Conservation (phyloP, 2,888 invertebrate genomes). For the Orthonevra nobilis region DNA sequence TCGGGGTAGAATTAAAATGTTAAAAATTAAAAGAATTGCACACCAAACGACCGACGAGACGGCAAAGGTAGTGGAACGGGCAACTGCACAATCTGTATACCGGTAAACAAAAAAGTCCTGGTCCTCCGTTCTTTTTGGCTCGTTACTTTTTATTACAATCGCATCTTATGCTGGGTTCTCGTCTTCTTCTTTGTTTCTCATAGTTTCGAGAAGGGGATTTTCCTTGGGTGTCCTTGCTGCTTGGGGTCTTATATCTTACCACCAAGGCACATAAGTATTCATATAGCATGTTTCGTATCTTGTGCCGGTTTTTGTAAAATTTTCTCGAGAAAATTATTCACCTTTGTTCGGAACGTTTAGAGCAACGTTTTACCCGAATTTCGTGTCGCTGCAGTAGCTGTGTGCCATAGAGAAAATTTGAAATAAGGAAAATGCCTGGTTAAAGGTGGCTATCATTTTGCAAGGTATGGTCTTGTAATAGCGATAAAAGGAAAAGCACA, state of each 20-base stretch:
- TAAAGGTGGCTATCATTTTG: conserved; percentile 64
- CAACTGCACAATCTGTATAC: background rate
- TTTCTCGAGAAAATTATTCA: conserved; percentile 52
- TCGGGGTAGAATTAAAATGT: conserved; percentile 55
- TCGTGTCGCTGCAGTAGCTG: conserved; percentile 39
- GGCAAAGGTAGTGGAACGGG: background rate
- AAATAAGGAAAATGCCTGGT: conserved; percentile 59
- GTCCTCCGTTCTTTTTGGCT: conserved; percentile 41
- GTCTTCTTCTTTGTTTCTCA: conserved; percentile 30
- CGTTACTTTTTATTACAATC: conserved; percentile 64
- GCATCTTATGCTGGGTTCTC: conserved; percentile 46
- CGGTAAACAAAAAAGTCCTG: conserved; percentile 10
- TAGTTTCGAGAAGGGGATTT: conserved; percentile 39
- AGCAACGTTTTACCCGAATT: conserved; percentile 20
- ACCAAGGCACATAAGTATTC: conserved; percentile 18
- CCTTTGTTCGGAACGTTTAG: conserved; percentile 56
- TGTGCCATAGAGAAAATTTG: conserved; percentile 39
- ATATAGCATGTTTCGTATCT: conserved; percentile 11
- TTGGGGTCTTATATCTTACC: conserved; percentile 33
- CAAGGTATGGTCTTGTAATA: conserved; percentile 56
- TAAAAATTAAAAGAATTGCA: conserved; percentile 68
- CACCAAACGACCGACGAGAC: conserved; percentile 16
- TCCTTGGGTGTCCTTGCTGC: conserved; percentile 46
- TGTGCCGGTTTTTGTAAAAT: conserved; percentile 56
- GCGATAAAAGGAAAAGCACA: conserved; percentile 59